phyloP scores from a whole-genome alignment of 1,140 invertebrate species.

The Drosophila repletoides region DNA sequence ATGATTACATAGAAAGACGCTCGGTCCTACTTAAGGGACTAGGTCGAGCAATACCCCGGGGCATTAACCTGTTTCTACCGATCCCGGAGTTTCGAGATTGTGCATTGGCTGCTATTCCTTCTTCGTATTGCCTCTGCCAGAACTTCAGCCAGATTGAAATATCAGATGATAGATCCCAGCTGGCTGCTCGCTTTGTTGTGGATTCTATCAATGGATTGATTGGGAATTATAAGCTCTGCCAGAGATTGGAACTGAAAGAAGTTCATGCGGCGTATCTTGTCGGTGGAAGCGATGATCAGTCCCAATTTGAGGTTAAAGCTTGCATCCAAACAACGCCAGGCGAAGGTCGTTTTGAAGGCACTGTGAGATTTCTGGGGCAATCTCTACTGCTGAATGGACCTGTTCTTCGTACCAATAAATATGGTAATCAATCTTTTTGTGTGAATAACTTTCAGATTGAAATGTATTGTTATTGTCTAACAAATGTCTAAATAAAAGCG shows the following conservation, averaged over 20 bases:
- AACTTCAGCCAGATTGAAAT: not conserved
- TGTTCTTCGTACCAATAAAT: conserved; percentile 31
- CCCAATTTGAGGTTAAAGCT: conserved; percentile 24
- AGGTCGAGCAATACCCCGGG: conserved; percentile 71
- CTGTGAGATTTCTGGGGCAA: not conserved
- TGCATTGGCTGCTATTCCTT: conserved; percentile 83
- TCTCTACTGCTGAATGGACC: conserved; percentile 13
- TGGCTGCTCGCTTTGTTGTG: conserved; percentile 29
- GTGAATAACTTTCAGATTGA: conserved; percentile 32
- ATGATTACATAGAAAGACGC: conserved; percentile 48
- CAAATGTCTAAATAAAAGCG: not conserved
- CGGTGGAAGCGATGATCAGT: not conserved
- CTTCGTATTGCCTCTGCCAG: conserved; percentile 36
- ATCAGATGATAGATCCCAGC: not conserved
- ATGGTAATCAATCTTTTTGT: conserved; percentile 39
- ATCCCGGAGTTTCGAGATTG: conserved; percentile 89
- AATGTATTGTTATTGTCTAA: conserved; percentile 71
- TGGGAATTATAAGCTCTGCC: conserved; percentile 11
- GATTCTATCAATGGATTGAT: conserved; percentile 29
- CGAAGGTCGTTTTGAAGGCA: conserved; percentile 35
- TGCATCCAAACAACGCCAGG: conserved; percentile 25
- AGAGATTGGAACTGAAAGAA: not conserved
- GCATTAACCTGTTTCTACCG: conserved; percentile 89
- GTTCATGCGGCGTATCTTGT: conserved; percentile 83
- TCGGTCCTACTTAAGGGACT: not conserved